Percentiles rank a stretch among this genome's conserved stretches.
Conservation (phyloP, 2,113 vertebrate genomes). For the Diadophis punctatus region DNA sequence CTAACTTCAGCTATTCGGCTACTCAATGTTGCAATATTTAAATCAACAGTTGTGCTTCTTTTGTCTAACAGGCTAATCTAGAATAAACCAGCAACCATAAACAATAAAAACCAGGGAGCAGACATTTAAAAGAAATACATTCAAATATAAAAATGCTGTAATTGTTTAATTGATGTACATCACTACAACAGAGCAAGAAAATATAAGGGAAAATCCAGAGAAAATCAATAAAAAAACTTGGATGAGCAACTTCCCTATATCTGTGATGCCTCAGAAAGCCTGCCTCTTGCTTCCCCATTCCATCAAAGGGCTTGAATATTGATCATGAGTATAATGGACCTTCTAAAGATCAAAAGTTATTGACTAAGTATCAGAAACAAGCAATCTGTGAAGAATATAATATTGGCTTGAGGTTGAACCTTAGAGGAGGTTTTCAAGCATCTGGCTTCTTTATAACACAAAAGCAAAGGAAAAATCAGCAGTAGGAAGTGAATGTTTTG, state of each 20-base stretch:
- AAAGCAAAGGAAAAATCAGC: not conserved
- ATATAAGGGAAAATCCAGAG: not conserved
- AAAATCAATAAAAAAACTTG: not conserved
- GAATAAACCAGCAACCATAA: not conserved
- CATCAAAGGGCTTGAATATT: not conserved
- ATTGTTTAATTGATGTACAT: not conserved
- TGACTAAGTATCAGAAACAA: not conserved
- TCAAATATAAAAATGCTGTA: not conserved
- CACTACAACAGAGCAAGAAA: not conserved
- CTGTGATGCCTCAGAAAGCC: not conserved
- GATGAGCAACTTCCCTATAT: not conserved
- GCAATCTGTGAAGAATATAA: not conserved
- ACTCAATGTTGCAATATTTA: conserved; percentile 14
- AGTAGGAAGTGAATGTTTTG: not conserved
- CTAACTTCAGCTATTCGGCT: conserved; percentile 31
- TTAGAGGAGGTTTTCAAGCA: not conserved
- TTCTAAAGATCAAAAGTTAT: not conserved
- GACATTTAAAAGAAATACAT: not conserved
- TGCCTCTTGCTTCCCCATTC: not conserved
- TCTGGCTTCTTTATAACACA: too few species aligned
- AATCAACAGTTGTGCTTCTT: conserved; percentile 20
- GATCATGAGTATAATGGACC: not conserved
- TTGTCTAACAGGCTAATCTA: conserved; percentile 28
- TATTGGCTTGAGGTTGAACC: not conserved
- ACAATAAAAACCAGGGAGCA: not conserved